Conservation (phyloP, 2,888 invertebrate genomes). For the Ochlodes sylvanus region DNA sequence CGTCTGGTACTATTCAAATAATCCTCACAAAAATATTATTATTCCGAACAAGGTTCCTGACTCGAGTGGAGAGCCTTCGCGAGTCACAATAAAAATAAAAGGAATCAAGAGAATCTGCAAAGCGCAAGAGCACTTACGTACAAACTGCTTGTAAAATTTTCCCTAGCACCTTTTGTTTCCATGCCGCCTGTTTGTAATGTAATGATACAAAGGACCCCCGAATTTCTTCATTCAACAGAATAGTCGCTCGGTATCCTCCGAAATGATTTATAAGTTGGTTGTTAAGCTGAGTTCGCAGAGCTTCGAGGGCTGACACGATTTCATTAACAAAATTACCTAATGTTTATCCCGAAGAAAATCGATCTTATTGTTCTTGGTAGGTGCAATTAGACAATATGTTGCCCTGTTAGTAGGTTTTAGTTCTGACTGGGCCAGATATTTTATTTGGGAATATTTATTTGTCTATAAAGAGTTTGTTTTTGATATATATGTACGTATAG, state of each 20-base stretch:
- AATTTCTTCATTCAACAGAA: conserved; percentile 41
- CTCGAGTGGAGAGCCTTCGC: conserved; percentile 22
- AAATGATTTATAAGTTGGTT: conserved; percentile 26
- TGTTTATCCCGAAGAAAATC: background rate
- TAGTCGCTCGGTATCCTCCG: conserved; percentile 23
- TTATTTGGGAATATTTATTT: too few species aligned
- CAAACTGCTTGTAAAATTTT: conserved; percentile 53
- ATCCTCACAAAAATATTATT: conserved; percentile 34
- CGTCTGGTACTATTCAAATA: conserved; percentile 25
- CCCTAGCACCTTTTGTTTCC: conserved; percentile 48
- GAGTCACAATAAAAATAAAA: conserved; percentile 36
- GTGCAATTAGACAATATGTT: background rate
- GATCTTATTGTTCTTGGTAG: background rate
- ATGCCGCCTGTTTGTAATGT: conserved; percentile 40
- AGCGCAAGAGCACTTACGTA: conserved; percentile 41
- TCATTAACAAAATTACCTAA: conserved; percentile 1
- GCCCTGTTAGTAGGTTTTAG: too few species aligned
- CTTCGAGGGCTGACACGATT: background rate
- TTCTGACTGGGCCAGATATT: too few species aligned
- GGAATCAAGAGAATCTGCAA: conserved; percentile 32
- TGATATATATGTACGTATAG: too few species aligned
- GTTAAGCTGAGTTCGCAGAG: conserved; percentile 5
- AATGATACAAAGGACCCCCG: conserved; percentile 34
- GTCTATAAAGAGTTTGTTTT: too few species aligned
- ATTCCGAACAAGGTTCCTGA: conserved; percentile 32